Evolutionary conservation across 2,888 invertebrate genomes (phyloP), one percentile per base, ranked within the genome.

Genomic region (Lasioglossum lativentre): DNA sequence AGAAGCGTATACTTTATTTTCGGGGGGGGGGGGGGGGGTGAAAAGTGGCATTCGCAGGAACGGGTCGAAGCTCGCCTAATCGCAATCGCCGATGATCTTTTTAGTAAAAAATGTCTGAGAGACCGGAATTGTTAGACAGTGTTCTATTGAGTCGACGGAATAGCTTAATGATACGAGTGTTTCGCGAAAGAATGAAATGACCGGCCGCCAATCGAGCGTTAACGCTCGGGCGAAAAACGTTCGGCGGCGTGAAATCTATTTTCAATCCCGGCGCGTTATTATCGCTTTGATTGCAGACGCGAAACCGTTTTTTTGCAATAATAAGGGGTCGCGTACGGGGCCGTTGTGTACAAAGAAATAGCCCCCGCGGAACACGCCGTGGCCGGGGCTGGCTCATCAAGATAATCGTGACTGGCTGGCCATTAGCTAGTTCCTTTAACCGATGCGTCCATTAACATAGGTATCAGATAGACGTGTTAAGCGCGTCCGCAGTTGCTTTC

Each of bases 401-500:
- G 89, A 90, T 90, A 86, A 86, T 76, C 79, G 47, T 56, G 74
- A 79, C 78, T 76, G 80, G 80, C 83, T 82, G 82, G 78, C 81
- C 86, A 82, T 86, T 86, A 86, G 78, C 73, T 78, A 82, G 88
- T 88, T 86, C 83, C 86, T 86, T 77, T 82, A 78, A 82, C 78
- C 78, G 78, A 86, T 79, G 89, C 78, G 85, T 81, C 78, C 89
- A 90, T 89, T 89, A 89, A 83, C 88, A 82, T 82, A 88, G 90
- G 82, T 90, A 89, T 90, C 88, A 86, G 88, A 81, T 81, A 81
- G 83, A 85, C 83, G 90, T 78, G 83, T 88, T 85, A 88, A 88
- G 78, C 80, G 68, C 80, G 80, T 56, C 82, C 78, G 80, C 79
- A 73, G 80, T 87, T 82, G 71, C 71, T 71, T 74, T 77, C 80